Percentiles rank a stretch among this genome's conserved stretches.
Conservation (phyloP, 2,797 vertebrate species). For the Knipowitschia caucasica region DNA sequence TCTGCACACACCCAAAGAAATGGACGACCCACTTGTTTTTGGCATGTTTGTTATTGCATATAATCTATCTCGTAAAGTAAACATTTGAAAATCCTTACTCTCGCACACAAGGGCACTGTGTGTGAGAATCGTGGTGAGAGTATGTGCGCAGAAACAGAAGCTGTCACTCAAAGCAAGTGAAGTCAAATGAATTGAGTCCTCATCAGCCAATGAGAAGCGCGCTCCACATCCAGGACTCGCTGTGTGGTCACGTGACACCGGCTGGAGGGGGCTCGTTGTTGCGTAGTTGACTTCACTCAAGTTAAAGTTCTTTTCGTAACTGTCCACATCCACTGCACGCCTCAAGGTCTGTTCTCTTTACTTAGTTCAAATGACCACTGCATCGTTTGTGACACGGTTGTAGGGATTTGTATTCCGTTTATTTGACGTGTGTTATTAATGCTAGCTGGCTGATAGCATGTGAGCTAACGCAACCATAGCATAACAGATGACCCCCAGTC, state of each 20-base stretch:
- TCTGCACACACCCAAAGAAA: background rate
- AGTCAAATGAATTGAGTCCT: too few relatives aligned
- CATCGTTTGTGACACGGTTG: too few relatives aligned
- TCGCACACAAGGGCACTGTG: too few relatives aligned
- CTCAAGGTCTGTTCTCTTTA: background rate
- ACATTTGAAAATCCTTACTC: too few relatives aligned
- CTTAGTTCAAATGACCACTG: background rate
- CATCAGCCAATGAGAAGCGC: background rate
- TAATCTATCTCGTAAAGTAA: too few relatives aligned
- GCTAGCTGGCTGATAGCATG: conserved; percentile 40
- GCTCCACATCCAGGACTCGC: background rate
- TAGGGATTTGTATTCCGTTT: background rate
- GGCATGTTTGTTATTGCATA: background rate
- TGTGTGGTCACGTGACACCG: background rate
- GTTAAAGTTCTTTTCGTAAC: conserved; percentile 4
- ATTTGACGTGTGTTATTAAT: conserved; percentile 4
- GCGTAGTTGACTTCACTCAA: background rate
- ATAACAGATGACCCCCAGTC: conserved; percentile 31
- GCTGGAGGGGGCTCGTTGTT: background rate
- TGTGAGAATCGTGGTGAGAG: too few relatives aligned
- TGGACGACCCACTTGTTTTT: background rate
- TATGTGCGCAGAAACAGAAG: too few relatives aligned
- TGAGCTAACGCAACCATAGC: conserved; percentile 40
- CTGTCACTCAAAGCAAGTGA: too few relatives aligned
- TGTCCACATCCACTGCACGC: background rate